Evolutionary conservation across 2,797 vertebrate genomes (phyloP).

Genomic region (Ispidina lecontei): DNA sequence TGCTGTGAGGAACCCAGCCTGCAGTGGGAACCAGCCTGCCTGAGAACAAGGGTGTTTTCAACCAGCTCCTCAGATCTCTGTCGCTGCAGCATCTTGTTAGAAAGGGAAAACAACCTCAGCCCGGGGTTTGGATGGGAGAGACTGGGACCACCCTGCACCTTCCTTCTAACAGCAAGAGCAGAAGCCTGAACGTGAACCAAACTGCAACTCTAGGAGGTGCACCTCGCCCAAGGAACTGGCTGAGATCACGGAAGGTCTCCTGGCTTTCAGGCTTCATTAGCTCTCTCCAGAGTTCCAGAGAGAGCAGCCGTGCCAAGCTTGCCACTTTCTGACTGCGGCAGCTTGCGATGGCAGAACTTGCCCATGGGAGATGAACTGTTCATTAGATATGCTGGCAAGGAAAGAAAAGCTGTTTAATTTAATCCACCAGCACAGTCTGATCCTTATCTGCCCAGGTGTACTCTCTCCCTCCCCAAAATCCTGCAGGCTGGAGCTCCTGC

Average conservation of each 20-base stretch:
- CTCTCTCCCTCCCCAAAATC: constrained; percentile 17
- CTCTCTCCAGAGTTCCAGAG: not conserved
- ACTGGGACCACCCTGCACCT: constrained; percentile 1
- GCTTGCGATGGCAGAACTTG: constrained; percentile 59
- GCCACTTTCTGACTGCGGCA: constrained; percentile 44
- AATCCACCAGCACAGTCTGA: constrained; percentile 64
- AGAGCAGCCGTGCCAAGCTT: constrained; percentile 52
- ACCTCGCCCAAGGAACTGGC: constrained; percentile 18
- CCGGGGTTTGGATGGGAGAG: constrained; percentile 1
- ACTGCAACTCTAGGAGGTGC: constrained; percentile 54
- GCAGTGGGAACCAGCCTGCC: not conserved
- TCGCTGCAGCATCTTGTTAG: not conserved
- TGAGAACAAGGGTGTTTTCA: not conserved
- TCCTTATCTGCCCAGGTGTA: constrained; percentile 69
- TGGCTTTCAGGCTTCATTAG: constrained; percentile 30
- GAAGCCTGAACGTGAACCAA: constrained; percentile 14
- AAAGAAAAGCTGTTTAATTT: constrained; percentile 71
- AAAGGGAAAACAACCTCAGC: constrained; percentile 10
- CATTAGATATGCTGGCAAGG: constrained; percentile 66
- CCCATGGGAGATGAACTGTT: constrained; percentile 67
- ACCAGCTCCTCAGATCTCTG: not conserved
- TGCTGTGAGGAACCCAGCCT: not conserved
- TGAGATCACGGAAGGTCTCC: constrained; percentile 42
- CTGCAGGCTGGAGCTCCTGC: not conserved
- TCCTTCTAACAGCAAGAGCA: not conserved